Base-by-base conservation (phyloP, 2,113 vertebrate genomes). In the Syngnathus floridae region DNA sequence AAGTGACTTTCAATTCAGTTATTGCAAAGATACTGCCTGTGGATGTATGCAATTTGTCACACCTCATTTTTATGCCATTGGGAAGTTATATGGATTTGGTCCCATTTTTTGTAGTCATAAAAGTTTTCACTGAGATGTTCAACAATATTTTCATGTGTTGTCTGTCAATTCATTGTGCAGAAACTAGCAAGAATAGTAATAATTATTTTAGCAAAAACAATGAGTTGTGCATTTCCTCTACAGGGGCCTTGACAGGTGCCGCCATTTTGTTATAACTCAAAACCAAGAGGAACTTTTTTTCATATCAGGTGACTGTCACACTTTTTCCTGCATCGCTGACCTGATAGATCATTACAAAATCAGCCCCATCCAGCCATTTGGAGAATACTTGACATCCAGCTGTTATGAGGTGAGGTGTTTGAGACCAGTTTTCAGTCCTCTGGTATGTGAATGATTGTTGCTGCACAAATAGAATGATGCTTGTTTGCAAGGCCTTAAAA, bases 211-310 rank as follows among this genome's bases (percentile, higher is more conserved):
- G 7, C 17, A 48, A 48, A 48, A 48, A 48, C 46, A 48, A 48
- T 48, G 7, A 48, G 19, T 51, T 40, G 9, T 70, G 40, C 7
- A 1, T 41, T 16, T 62, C 57, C 10, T 60, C 62, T 77, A 17
- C 69, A 95, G 93, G 81, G 93, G 92, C 6, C 82, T 77, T 0
- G 89, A 93, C 59, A 81, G 92, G 48, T 95, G 92, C 63, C 91
- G 93, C 0, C 94, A 95, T 63, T 95, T 94, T 73, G 88, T 93
- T 69, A 93, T 94, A 84, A 91, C 78, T 31, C 91, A 92, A 77
- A 86, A 87, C 54, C 80, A 12, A 10, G 84, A 87, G 0, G 86
- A 90, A 4, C 85, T 86, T 13, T 93, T 92, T 26, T 71, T 87
- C 0, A 61, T 94, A n/a, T 78, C 92, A 0, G 93, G 93, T 19